A percentile compares a stretch with the other conserved stretches of the same genome.
phyloP scores from a whole-genome alignment of 2,797 vertebrate species.

The Simalia tracyae region DNA sequence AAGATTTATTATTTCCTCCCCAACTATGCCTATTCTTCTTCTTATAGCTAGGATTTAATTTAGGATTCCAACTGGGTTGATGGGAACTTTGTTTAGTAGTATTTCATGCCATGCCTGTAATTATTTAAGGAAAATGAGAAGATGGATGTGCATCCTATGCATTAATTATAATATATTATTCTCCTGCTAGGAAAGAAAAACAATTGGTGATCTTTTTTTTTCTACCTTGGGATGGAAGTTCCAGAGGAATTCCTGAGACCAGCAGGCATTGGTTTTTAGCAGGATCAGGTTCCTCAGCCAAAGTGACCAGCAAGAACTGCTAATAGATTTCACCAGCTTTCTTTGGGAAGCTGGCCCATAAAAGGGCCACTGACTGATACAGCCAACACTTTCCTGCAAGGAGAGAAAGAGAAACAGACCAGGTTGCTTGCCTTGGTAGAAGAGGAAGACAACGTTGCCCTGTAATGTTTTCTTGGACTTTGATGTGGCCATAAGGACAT shows the following conservation, averaged over 20 bases:
- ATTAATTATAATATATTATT: not conserved
- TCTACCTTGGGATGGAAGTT: not conserved
- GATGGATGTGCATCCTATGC: not conserved
- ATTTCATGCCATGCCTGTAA: not conserved
- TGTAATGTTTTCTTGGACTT: not conserved
- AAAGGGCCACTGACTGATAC: not conserved
- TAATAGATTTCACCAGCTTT: not conserved
- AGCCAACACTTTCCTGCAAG: not conserved
- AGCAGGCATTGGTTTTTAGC: not conserved
- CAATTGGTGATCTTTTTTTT: not conserved
- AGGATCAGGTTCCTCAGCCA: not conserved
- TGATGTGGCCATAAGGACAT: not conserved
- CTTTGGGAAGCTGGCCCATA: not conserved
- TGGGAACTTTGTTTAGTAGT: not conserved
- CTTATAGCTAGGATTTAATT: too few relatives aligned
- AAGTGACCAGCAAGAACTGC: not conserved
- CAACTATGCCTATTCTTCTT: not conserved
- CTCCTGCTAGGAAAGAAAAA: not conserved
- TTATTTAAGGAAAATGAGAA: not conserved
- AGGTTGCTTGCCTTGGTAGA: not conserved
- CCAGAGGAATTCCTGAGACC: not conserved
- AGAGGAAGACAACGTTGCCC: not conserved
- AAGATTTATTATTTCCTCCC: not conserved
- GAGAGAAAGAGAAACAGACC: not conserved
- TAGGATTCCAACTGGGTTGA: not conserved